These are phyloP conservation scores for Procambarus virginalis DNA, from an alignment of 1,140 invertebrate species.

Conservation along the genomic window DNA sequence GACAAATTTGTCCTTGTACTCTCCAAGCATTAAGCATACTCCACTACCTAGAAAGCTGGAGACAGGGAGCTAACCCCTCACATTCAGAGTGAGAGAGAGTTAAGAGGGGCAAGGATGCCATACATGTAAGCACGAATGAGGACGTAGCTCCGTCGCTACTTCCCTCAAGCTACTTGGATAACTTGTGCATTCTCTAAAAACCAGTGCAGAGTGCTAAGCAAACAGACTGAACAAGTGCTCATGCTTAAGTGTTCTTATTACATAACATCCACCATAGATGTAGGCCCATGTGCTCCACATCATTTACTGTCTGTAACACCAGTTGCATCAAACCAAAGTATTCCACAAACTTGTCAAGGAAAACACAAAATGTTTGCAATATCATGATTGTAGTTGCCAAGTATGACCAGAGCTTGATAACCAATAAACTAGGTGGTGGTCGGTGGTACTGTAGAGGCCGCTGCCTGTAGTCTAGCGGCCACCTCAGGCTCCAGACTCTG, in stretches of 20 bases:
- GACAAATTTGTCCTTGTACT: background rate
- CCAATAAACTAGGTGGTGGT: conserved; percentile 8
- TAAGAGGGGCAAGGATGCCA: background rate
- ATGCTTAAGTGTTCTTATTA: background rate
- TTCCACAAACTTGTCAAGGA: background rate
- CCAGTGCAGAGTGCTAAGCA: background rate
- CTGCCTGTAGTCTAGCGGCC: conserved; percentile 39
- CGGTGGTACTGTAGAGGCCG: conserved; percentile 8
- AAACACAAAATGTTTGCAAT: background rate
- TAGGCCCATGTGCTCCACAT: background rate
- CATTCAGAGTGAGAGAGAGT: background rate
- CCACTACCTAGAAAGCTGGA: background rate
- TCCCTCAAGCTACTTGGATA: background rate
- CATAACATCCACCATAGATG: background rate
- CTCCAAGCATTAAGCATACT: background rate
- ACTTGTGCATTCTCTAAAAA: conserved; percentile 4
- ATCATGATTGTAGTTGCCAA: background rate
- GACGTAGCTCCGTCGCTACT: background rate
- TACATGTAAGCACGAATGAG: background rate
- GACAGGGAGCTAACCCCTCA: background rate
- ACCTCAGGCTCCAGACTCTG: conserved; percentile 53
- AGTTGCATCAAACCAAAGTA: background rate
- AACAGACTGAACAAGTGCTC: background rate
- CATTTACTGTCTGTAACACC: background rate
- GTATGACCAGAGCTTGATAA: background rate